Conservation (phyloP, 2,113 vertebrate genomes). For the Leptobrachium ailaonicum region DNA sequence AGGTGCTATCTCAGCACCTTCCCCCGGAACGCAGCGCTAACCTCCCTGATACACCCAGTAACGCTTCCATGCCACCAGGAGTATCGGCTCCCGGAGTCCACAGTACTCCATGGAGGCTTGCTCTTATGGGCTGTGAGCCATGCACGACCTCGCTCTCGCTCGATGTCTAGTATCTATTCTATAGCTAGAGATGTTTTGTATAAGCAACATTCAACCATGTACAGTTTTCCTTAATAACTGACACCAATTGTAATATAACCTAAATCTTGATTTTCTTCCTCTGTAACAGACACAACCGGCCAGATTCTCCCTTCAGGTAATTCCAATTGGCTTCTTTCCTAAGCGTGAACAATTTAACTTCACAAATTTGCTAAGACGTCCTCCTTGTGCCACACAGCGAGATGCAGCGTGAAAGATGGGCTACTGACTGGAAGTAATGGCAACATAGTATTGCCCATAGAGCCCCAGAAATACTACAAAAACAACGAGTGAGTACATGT, state of each 20-base stretch:
- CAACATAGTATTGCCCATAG: constrained; percentile 70
- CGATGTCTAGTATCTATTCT: no score
- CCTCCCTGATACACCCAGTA: no score
- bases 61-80: no score
- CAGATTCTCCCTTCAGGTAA: background rate
- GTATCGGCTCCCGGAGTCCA: no score
- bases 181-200: no score
- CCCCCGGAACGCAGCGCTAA: no score
- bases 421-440: constrained; percentile 61
- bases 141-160: no score
- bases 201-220: no score
- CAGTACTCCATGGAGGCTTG: no score
- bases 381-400: constrained; percentile 51
- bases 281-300: background rate
- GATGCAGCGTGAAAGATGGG: constrained; percentile 66
- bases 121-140: no score
- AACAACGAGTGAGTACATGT: constrained; percentile 73
- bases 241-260: background rate
- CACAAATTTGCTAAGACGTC: background rate
- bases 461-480: constrained; percentile 59
- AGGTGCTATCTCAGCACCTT: no score
- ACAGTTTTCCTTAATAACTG: no score
- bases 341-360: background rate
- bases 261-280: background rate
- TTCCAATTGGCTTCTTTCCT: background rate